phyloP scores from a whole-genome alignment of 2,888 invertebrate genomes.

The Camponotus fellah region DNA sequence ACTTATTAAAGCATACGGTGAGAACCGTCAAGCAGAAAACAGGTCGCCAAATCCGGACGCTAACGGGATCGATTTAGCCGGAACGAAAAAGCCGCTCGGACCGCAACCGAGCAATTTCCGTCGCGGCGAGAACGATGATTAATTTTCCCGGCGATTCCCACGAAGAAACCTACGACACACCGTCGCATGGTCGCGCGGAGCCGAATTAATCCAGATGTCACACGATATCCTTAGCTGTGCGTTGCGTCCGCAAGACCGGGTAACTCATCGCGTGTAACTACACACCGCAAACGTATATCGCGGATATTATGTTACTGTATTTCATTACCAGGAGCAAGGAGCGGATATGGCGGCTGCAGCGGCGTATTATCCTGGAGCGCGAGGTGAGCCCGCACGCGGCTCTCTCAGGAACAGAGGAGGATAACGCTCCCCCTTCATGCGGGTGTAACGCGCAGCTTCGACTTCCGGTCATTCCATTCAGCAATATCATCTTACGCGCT shows the following conservation, averaged over 20 bases:
- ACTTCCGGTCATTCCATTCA: slow-evolving; percentile 80
- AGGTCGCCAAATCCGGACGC: neutral
- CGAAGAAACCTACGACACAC: slow-evolving; percentile 31
- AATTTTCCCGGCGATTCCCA: slow-evolving; percentile 35
- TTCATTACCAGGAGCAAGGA: slow-evolving; percentile 80
- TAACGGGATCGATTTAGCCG: slow-evolving; percentile 37
- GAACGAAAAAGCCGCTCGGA: slow-evolving; percentile 38
- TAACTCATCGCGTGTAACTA: slow-evolving; percentile 74
- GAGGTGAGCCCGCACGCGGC: slow-evolving; percentile 52
- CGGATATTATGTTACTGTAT: slow-evolving; percentile 85
- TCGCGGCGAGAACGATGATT: slow-evolving; percentile 45
- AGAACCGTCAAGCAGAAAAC: neutral
- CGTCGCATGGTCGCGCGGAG: slow-evolving; percentile 41
- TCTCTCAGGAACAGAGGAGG: slow-evolving; percentile 41
- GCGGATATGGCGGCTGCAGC: slow-evolving; percentile 76
- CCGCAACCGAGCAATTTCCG: slow-evolving; percentile 42
- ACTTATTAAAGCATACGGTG: slow-evolving; percentile 46
- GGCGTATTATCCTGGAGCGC: slow-evolving; percentile 69
- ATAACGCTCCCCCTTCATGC: slow-evolving; percentile 71
- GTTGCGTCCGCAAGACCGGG: slow-evolving; percentile 33
- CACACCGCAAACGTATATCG: slow-evolving; percentile 81
- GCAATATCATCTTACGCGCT: slow-evolving; percentile 81
- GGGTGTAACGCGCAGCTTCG: slow-evolving; percentile 64
- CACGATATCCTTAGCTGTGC: slow-evolving; percentile 72
- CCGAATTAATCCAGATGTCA: slow-evolving; percentile 72